Percentiles rank a stretch among this genome's conserved stretches.
Evolutionary conservation across 1,140 invertebrate genomes (phyloP).

Genomic region (Papilio polyxenes): DNA sequence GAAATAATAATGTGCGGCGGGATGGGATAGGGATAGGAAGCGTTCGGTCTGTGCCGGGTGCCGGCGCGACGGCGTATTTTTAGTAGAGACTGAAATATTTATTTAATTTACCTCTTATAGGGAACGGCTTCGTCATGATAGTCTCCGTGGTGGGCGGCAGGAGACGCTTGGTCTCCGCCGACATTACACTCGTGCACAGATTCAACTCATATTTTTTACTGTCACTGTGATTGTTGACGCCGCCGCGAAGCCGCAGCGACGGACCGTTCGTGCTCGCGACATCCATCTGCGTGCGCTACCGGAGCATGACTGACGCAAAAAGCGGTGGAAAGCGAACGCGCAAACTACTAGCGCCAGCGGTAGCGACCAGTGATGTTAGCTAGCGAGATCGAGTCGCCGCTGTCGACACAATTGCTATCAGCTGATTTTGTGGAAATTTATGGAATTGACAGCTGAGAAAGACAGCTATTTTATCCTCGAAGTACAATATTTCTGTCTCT

Average conservation of each 20-base stretch:
- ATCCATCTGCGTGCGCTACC: conserved; percentile 72
- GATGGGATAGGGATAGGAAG: neutral
- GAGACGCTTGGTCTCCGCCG: conserved; percentile 83
- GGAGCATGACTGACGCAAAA: conserved; percentile 65
- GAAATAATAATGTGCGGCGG: conserved; percentile 7
- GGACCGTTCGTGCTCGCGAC: conserved; percentile 79
- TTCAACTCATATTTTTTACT: conserved; percentile 81
- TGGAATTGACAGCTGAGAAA: conserved; percentile 38
- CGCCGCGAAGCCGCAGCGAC: conserved; percentile 82
- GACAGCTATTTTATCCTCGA: neutral
- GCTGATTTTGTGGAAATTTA: conserved; percentile 61
- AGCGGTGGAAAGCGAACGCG: neutral
- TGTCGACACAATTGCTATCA: conserved; percentile 51
- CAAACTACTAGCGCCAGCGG: conserved; percentile 7
- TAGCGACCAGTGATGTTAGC: conserved; percentile 18
- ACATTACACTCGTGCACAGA: conserved; percentile 84
- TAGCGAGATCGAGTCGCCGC: neutral
- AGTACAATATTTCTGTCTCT: conserved; percentile 31
- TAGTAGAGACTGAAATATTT: conserved; percentile 22
- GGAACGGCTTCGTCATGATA: conserved; percentile 92
- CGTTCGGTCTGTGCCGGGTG: neutral
- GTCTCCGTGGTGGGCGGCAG: conserved; percentile 88
- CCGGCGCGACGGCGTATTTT: conserved; percentile 34
- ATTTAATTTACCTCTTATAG: conserved; percentile 85
- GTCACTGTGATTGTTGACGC: conserved; percentile 77